Conservation (phyloP, 2,113 vertebrate species). For the Festucalex cinctus region DNA sequence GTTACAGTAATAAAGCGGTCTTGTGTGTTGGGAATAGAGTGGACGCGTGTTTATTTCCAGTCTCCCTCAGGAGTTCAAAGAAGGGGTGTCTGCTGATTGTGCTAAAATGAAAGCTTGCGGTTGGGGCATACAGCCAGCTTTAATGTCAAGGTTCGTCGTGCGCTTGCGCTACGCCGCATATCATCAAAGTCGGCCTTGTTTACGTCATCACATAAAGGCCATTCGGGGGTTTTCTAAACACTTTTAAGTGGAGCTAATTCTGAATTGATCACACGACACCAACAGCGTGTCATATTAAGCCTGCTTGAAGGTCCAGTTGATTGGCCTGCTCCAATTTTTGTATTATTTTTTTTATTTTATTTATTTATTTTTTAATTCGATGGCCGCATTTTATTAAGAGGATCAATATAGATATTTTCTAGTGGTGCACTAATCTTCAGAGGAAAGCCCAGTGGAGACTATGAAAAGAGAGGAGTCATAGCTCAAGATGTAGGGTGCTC, state of each 20-base stretch:
- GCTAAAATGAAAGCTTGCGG: slow-evolving; percentile 59
- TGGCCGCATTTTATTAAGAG: slow-evolving; percentile 1
- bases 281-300: slow-evolving; percentile 10
- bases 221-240: slow-evolving; percentile 13
- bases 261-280: slow-evolving; percentile 28
- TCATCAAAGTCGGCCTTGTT: slow-evolving; percentile 41
- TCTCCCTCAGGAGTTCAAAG: slow-evolving; percentile 56
- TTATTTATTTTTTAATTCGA: background rate
- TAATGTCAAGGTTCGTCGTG: slow-evolving; percentile 53
- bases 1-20: slow-evolving; percentile 29
- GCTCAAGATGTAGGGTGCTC: background rate
- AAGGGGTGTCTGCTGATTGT: slow-evolving; percentile 60
- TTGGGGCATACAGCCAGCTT: slow-evolving; percentile 24
- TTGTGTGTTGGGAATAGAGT: slow-evolving; percentile 29
- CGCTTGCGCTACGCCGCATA: slow-evolving; percentile 35
- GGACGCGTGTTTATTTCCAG: slow-evolving; percentile 47
- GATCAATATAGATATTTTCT: slow-evolving; percentile 6
- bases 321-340: slow-evolving; percentile 1
- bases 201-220: slow-evolving; percentile 27
- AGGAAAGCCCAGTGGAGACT: background rate
- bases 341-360: background rate
- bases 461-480: background rate
- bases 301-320: slow-evolving; percentile 3
- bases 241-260: slow-evolving; percentile 12
- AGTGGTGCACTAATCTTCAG: background rate